A percentile compares a stretch with the other conserved stretches of the same genome.
These are phyloP conservation scores for Tetanocera ferruginea DNA, from an alignment of 2,888 invertebrate genomes.

Conservation along the genomic window DNA sequence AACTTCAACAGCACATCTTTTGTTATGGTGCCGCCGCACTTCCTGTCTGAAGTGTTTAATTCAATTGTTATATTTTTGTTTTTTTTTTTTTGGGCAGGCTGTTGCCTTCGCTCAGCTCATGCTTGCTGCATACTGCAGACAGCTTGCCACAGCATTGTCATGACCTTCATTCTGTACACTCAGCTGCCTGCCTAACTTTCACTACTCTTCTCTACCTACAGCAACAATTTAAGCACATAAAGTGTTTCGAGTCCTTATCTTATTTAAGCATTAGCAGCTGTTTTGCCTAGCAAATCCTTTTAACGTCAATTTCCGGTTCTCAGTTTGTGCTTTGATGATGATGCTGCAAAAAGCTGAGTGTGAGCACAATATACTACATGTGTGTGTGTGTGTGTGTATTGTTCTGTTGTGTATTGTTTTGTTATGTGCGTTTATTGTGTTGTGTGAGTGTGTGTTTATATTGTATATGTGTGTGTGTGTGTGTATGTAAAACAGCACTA, in stretches of 20 bases:
- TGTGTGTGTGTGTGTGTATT: background rate
- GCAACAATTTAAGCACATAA: conserved; percentile 14
- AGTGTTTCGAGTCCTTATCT: conserved; percentile 2
- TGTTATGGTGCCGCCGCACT: background rate
- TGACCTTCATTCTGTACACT: background rate
- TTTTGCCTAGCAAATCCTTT: conserved; percentile 22
- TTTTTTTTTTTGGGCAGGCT: background rate
- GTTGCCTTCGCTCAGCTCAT: background rate
- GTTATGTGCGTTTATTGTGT: too few relatives aligned
- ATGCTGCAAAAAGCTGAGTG: background rate
- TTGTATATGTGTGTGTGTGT: background rate
- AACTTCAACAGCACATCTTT: too few relatives aligned
- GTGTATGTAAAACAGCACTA: background rate
- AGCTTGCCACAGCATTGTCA: background rate
- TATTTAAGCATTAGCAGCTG: conserved; percentile 19
- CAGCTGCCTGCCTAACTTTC: background rate
- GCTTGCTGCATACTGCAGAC: too few relatives aligned
- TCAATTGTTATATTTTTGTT: background rate
- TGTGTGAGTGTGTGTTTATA: too few relatives aligned
- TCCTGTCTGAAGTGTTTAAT: background rate
- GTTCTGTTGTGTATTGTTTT: too few relatives aligned
- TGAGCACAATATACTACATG: background rate
- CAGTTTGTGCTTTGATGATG: background rate
- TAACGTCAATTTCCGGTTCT: conserved; percentile 22
- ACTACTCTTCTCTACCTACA: background rate